Percentiles rank a stretch among this genome's conserved stretches.
Evolutionary conservation across 1,140 invertebrate species (phyloP).

Genomic region (Saccostrea cuccullata): DNA sequence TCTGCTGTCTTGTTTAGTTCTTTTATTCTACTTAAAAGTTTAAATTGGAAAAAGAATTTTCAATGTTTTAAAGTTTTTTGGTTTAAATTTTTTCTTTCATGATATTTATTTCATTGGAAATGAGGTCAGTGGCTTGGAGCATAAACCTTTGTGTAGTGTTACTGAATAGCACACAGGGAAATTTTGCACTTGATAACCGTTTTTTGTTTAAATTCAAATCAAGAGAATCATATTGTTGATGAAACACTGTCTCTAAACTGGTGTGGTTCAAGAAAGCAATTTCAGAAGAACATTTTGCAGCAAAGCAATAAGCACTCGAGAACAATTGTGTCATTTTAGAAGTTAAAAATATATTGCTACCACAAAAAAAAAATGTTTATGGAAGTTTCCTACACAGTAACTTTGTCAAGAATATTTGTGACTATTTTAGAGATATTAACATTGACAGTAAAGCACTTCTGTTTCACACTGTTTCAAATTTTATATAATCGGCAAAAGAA

Average conservation of each 20-base stretch:
- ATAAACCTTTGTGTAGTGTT: slow-evolving; percentile 7
- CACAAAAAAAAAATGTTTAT: background rate
- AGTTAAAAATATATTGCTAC: background rate
- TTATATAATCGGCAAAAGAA: no score
- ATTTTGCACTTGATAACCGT: background rate
- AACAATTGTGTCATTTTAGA: background rate
- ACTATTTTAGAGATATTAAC: background rate
- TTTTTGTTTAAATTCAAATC: background rate
- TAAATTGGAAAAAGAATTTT: no score
- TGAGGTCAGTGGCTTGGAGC: background rate
- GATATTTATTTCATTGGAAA: background rate
- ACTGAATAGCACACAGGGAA: background rate
- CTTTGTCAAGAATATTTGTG: background rate
- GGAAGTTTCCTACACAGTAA: background rate
- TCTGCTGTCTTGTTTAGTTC: no score
- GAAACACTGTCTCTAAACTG: background rate
- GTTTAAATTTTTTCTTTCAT: background rate
- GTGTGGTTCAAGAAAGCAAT: background rate
- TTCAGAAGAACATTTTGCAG: background rate
- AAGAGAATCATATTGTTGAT: background rate
- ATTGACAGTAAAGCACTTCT: background rate
- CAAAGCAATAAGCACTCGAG: background rate
- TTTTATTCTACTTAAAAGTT: no score
- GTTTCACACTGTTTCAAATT: background rate
- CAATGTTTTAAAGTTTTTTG: background rate